Conservation (phyloP, 2,888 invertebrate genomes). For the Argyresthia albistria region DNA sequence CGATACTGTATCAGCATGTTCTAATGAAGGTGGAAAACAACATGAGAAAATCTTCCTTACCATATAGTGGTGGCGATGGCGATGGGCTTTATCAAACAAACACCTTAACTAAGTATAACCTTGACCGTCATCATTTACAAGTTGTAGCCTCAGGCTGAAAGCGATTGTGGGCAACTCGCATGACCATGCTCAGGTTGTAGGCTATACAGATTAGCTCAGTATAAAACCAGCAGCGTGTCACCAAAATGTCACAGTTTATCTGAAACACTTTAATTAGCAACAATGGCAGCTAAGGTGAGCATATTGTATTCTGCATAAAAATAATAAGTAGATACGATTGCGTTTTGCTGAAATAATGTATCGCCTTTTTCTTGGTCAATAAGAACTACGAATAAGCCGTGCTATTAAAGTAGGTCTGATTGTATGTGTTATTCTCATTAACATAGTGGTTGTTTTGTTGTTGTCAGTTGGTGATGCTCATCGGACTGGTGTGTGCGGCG, state of each 20-base stretch:
- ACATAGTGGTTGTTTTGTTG: neutral
- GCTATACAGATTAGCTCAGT: constrained; percentile 21
- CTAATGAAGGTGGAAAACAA: too few species aligned
- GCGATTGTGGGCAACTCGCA: too few species aligned
- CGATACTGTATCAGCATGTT: too few species aligned
- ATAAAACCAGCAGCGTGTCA: constrained; percentile 40
- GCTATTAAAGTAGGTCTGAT: neutral
- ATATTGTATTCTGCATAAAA: neutral
- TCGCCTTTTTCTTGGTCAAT: neutral
- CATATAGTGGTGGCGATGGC: too few species aligned
- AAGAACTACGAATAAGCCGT: neutral
- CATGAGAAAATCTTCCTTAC: too few species aligned
- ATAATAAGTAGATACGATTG: too few species aligned
- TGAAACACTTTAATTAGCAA: constrained; percentile 31
- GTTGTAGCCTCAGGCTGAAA: too few species aligned
- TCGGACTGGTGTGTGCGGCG: constrained; percentile 35
- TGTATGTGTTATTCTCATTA: neutral
- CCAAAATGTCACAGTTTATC: constrained; percentile 32
- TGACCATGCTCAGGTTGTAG: constrained; percentile 11
- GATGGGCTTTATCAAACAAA: too few species aligned
- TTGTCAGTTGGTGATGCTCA: constrained; percentile 38
- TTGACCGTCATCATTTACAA: too few species aligned
- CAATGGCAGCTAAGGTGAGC: constrained; percentile 53
- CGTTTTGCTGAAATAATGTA: neutral
- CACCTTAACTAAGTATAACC: too few species aligned